Conservation (phyloP, 2,888 invertebrate species). For the Drosophila ustulata region DNA sequence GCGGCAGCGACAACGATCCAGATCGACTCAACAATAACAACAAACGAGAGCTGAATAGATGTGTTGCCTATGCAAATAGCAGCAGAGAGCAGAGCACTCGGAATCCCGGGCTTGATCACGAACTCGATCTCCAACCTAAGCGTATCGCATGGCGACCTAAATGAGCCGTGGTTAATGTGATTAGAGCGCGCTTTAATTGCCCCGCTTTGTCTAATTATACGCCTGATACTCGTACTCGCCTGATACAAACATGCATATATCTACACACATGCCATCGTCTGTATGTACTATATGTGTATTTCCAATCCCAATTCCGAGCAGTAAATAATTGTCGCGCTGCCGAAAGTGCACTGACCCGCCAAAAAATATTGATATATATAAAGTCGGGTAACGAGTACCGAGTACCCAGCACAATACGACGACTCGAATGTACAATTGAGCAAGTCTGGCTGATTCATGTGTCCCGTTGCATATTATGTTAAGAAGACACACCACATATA, state of each 20-base stretch:
- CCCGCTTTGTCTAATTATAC: conserved; percentile 69
- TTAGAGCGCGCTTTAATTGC: conserved; percentile 73
- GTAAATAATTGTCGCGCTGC: conserved; percentile 72
- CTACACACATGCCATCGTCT: neutral
- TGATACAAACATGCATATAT: neutral
- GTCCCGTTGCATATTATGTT: conserved; percentile 47
- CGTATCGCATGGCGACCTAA: conserved; percentile 70
- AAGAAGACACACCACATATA: conserved; percentile 3
- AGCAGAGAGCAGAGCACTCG: conserved; percentile 27
- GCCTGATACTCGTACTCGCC: conserved; percentile 46
- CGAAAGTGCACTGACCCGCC: conserved; percentile 71
- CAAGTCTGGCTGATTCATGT: conserved; percentile 55
- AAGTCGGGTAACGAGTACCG: conserved; percentile 14
- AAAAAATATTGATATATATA: conserved; percentile 46
- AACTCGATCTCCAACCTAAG: conserved; percentile 50
- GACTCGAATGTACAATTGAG: conserved; percentile 20
- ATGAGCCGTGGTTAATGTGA: conserved; percentile 77
- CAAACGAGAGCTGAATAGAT: conserved; percentile 7
- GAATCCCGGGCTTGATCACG: conserved; percentile 26
- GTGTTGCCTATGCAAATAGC: conserved; percentile 49
- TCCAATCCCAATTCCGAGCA: conserved; percentile 41
- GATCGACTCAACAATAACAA: conserved; percentile 17
- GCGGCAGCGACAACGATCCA: conserved; percentile 5
- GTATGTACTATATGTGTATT: conserved; percentile 7
- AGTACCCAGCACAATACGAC: neutral